phyloP scores from a whole-genome alignment of 2,113 vertebrate species.

The Tor tambroides region DNA sequence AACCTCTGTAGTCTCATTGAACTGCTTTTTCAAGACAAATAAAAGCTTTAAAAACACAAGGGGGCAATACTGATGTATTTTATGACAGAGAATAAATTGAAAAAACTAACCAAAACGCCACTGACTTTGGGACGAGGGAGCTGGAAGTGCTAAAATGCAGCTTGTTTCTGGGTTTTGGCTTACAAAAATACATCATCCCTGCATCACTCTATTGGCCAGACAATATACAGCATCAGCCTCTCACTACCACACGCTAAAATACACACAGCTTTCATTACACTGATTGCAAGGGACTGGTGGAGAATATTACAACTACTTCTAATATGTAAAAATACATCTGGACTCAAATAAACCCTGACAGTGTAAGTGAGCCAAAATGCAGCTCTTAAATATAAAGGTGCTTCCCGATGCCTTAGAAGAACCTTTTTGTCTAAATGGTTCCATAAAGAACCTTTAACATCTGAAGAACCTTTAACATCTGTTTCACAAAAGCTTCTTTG shows the following conservation, averaged over 20 bases:
- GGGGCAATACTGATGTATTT: not conserved
- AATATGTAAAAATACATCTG: not conserved
- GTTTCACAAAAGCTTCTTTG: too few species aligned
- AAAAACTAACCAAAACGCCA: not conserved
- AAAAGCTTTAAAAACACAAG: not conserved
- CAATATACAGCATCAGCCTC: not conserved
- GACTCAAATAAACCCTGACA: not conserved
- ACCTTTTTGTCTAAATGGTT: too few species aligned
- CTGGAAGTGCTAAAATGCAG: not conserved
- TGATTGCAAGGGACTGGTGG: not conserved
- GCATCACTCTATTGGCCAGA: not conserved
- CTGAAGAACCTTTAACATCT: too few species aligned
- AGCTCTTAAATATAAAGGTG: not conserved
- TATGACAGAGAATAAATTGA: not conserved
- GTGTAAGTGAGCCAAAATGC: not conserved
- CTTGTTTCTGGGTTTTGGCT: not conserved
- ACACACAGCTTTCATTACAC: not conserved
- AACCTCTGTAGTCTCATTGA: not conserved
- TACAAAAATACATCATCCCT: not conserved
- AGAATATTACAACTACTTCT: not conserved
- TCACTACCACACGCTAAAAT: not conserved
- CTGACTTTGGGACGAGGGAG: not conserved
- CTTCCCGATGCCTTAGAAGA: too few species aligned
- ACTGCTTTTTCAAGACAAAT: not conserved
- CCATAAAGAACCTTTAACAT: too few species aligned